Evolutionary conservation across 2,113 vertebrate genomes (phyloP), one percentile per base, ranked within the genome.

Genomic region (Trachemys scripta): DNA sequence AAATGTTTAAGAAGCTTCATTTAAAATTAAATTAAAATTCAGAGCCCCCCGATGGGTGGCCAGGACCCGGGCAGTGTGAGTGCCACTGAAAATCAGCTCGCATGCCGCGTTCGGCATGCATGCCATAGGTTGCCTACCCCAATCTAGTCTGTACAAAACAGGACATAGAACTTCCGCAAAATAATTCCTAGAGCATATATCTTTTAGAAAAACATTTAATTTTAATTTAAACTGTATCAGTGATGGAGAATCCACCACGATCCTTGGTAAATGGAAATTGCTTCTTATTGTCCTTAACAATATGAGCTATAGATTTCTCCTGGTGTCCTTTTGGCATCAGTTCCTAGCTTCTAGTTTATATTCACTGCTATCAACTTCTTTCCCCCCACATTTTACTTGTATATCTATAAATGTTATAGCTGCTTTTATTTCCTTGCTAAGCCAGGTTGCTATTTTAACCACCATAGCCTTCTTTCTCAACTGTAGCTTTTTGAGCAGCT

Each of bases 271-370:
- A 59, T 59, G 57, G 56, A 57, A 57, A 57, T 94, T 95, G 93
- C 50, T 49, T 29, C 76, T 93, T 97, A 92, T 95, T 95, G 95
- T 95, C 96, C 94, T 93, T 97, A 94, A 97, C 90, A 45, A 96
- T 82, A 95, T 96, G 90, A 96, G 94, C 86, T 95, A 93, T 92
- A 95, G 93, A 94, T 84, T 96, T 90, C 97, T 31, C 96, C 90
- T 97, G 54, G 92, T 62, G 87, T 92, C 69, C 92, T 90, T 97
- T 96, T 95, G 94, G 92, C 50, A 80, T 93, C 91, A 96, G 89
- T 92, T 96, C 92, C 87, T 95, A 83, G 89, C 96, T 95, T 96
- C 96, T 95, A 95, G 97, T 97, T 97, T 45, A 97, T 75, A 85
- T 72, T 56, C 85, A 86, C 94, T 94, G 93, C 97, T 93, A 92